Evolutionary conservation across 2,797 vertebrate species (phyloP).

Genomic region (Neomorphus geoffroyi): DNA sequence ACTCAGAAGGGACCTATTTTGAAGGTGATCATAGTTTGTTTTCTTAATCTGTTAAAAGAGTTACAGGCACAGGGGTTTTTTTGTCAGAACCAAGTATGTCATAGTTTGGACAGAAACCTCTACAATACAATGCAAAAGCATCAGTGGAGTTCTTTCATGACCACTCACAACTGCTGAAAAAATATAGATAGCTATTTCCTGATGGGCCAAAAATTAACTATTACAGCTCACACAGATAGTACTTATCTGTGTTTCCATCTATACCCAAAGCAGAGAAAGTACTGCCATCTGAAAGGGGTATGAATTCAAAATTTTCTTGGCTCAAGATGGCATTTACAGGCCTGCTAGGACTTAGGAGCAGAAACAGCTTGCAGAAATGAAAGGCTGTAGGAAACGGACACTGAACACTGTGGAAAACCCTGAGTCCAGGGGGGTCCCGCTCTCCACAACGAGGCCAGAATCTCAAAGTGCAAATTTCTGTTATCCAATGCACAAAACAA

Average conservation of each 20-base stretch:
- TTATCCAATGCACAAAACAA: neutral
- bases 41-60: too few species aligned
- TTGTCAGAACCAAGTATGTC: neutral
- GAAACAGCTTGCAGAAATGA: neutral
- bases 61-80: too few species aligned
- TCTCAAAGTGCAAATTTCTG: neutral
- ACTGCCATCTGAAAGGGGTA: neutral
- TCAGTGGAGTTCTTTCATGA: neutral
- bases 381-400: neutral
- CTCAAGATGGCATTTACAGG: neutral
- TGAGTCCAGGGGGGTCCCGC: neutral
- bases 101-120: slow-evolving; percentile 23
- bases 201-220: slow-evolving; percentile 26
- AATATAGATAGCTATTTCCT: slow-evolving; percentile 14
- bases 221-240: slow-evolving; percentile 29
- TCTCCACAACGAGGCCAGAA: neutral
- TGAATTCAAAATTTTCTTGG: neutral
- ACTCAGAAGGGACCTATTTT: too few species aligned
- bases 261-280: neutral
- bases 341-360: neutral
- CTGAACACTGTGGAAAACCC: neutral
- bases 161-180: slow-evolving; percentile 23
- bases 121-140: neutral
- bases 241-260: slow-evolving; percentile 12
- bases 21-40: too few species aligned